These are phyloP conservation scores for Ginglymostoma cirratum DNA, from an alignment of 2,113 vertebrate species.

Conservation along the genomic window DNA sequence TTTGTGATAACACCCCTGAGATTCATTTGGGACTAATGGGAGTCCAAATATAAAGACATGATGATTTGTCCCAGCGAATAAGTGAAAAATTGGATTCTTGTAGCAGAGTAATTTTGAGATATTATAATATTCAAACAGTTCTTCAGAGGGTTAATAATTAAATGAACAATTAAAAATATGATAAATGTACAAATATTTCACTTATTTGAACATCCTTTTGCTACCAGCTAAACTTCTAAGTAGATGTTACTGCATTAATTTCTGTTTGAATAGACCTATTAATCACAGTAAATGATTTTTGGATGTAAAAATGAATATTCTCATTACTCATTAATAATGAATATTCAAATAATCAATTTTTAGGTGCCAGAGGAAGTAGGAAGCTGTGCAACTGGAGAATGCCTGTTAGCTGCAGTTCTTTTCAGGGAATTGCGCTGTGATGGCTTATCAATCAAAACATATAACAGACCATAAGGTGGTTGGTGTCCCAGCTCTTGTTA, in stretches of 20 bases:
- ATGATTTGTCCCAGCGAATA: background rate
- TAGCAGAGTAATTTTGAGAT: background rate
- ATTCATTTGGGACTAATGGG: background rate
- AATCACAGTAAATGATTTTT: slow-evolving; percentile 19
- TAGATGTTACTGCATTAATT: slow-evolving; percentile 10
- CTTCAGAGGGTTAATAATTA: background rate
- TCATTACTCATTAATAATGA: slow-evolving; percentile 34
- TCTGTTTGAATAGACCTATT: background rate
- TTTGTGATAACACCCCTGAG: background rate
- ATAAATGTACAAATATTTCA: slow-evolving; percentile 1
- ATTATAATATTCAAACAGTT: background rate
- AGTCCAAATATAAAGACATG: background rate
- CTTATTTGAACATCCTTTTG: slow-evolving; percentile 21
- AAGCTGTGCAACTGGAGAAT: background rate
- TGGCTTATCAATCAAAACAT: background rate
- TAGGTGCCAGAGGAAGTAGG: too few species aligned
- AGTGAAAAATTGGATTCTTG: slow-evolving; percentile 7
- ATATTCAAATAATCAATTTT: slow-evolving; percentile 22
- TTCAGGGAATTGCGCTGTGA: background rate
- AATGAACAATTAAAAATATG: slow-evolving; percentile 23
- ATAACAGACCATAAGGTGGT: background rate
- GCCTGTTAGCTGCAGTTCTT: background rate
- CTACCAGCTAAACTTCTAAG: background rate
- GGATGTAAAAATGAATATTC: slow-evolving; percentile 28
- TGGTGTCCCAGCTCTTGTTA: background rate